A percentile compares a stretch with the other conserved stretches of the same genome.
Conservation (phyloP, 2,113 vertebrate species). For the Xiphophorus couchianus region DNA sequence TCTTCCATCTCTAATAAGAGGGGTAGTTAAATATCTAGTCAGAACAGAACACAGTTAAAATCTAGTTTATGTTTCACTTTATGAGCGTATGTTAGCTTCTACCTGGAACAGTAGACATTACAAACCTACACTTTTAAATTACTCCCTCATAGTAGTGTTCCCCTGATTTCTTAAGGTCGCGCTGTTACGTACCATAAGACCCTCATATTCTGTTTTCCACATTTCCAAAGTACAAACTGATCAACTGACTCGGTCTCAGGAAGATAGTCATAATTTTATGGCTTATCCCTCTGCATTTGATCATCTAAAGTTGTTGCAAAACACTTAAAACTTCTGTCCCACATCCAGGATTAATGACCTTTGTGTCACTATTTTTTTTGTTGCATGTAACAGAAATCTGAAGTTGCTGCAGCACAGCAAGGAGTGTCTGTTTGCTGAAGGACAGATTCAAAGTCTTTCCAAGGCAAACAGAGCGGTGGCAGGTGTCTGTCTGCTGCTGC, state of each 20-base stretch:
- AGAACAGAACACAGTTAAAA: not conserved
- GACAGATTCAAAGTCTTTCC: conserved; percentile 34
- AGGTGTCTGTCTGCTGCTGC: conserved; percentile 9
- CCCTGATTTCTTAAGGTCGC: not conserved
- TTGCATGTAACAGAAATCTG: conserved; percentile 1
- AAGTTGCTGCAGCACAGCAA: conserved; percentile 29
- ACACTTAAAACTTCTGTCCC: conserved; percentile 30
- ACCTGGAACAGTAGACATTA: no score
- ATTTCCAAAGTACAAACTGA: conserved; percentile 1
- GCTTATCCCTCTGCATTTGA: conserved; percentile 9
- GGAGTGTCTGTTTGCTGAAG: conserved; percentile 12
- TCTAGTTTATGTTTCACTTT: no score
- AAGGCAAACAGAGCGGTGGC: conserved; percentile 7
- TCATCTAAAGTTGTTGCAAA: conserved; percentile 29
- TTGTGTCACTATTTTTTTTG: conserved; percentile 20
- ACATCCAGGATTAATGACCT: conserved; percentile 15
- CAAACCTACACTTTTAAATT: no score
- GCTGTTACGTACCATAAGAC: not conserved
- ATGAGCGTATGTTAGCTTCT: not conserved
- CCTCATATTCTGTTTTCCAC: not conserved
- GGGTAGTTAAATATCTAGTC: not conserved
- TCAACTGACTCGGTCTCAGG: not conserved
- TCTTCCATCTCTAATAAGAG: not conserved
- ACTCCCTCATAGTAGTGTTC: no score
- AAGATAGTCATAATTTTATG: not conserved